These are phyloP conservation scores for Monodelphis domestica DNA, from an alignment of 2,797 vertebrate species.

Conservation along the genomic window DNA sequence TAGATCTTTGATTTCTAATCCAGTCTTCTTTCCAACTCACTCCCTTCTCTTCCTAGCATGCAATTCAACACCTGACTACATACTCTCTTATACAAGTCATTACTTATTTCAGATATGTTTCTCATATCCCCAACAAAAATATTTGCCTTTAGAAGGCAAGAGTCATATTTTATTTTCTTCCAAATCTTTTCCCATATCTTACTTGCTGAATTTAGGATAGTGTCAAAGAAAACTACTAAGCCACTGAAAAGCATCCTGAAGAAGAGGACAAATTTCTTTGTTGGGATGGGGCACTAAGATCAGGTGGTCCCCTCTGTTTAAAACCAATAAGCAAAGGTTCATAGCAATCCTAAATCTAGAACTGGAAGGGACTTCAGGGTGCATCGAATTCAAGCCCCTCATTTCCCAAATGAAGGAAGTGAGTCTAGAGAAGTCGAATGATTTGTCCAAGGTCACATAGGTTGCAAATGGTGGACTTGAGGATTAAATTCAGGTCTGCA, in stretches of 20 bases:
- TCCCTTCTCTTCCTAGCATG: background rate
- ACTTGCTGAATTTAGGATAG: background rate
- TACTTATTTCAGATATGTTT: background rate
- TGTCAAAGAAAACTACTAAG: background rate
- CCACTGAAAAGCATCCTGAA: background rate
- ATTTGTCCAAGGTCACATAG: background rate
- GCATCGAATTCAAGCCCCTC: background rate
- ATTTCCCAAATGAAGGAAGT: background rate
- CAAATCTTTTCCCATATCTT: too few relatives aligned
- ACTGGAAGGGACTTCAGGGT: background rate
- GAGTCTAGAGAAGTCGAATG: background rate
- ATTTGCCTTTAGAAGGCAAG: background rate
- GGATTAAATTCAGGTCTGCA: background rate
- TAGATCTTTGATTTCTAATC: background rate
- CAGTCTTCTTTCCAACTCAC: background rate
- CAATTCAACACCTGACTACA: background rate
- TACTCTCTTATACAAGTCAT: background rate
- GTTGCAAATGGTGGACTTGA: background rate
- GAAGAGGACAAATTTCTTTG: background rate
- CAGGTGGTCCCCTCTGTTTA: background rate
- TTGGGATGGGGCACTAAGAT: background rate
- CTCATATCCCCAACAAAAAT: background rate
- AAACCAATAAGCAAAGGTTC: background rate
- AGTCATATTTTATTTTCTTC: background rate
- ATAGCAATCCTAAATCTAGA: background rate